Evolutionary conservation across 2,797 vertebrate genomes (phyloP), one percentile per base, ranked within the genome.

Genomic region (Thaleichthys pacificus): DNA sequence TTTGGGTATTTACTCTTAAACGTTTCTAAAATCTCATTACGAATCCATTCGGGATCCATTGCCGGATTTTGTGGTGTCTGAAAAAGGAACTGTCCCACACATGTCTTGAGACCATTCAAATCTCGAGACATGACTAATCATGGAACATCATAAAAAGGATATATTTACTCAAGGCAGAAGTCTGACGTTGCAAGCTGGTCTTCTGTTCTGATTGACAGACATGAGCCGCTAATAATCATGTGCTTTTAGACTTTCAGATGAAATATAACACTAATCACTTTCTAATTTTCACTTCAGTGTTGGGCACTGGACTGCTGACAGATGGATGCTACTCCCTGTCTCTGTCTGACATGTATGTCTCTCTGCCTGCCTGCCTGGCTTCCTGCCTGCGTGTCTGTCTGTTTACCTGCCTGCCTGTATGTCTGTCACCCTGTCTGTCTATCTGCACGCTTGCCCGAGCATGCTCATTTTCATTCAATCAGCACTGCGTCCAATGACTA

Each of bases 261-360:
- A 67, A 28, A 57, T 72, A 65, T 74, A 14, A 7, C 8, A 42
- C 63, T 74, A 76, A 80, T 78, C 56, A 63, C 54, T 75, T 60
- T 65, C 51, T 65, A 47, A 66, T 75, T 75, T 70, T 60, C 67
- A 38, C 51, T 49, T 70, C 66, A 26, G 57, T 58, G 35, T 19
- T 47, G 70, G 60, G 54, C 22, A 66, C 62, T 72, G 57, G 30
- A 49, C 49, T 21, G 38, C 63, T 26, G 63, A 58, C 71, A 73
- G 38, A 61, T 54, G 66, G 58, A 73, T 30, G 17, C 24, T 17
- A 30, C 19, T 73, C 35, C 35, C 35, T 66, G 60, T 61, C 56
- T 42, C n/a, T 35, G n/a, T 63, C 42, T 64, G 26, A 56, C 54
- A 19, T 63, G 19, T 56, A 3, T 56, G 51, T n/a, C 51, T 56